These are phyloP conservation scores for Garrulus glandarius DNA, from an alignment of 2,797 vertebrate species.

Conservation along the genomic window DNA sequence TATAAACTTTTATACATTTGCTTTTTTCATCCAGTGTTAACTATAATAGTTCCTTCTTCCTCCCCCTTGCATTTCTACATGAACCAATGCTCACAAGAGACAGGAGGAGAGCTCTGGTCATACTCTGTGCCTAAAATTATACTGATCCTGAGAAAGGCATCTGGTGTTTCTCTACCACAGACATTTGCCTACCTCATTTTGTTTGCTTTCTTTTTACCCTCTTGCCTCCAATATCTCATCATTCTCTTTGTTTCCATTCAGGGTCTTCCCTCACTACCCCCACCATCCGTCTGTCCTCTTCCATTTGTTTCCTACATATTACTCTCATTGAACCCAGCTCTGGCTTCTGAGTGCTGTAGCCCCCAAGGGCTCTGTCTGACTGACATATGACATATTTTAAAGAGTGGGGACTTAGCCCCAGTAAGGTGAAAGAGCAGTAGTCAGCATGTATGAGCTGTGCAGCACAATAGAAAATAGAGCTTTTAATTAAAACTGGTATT, in stretches of 20 bases:
- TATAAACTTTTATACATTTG: background rate
- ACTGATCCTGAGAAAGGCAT: background rate
- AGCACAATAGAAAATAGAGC: constrained; percentile 10
- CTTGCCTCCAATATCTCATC: background rate
- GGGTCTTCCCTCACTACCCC: background rate
- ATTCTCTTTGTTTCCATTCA: background rate
- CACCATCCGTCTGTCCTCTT: background rate
- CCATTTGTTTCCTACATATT: background rate
- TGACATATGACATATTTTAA: constrained; percentile 3
- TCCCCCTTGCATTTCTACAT: background rate
- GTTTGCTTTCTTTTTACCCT: background rate
- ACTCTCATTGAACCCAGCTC: background rate
- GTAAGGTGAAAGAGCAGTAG: constrained; percentile 1
- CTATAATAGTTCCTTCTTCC: background rate
- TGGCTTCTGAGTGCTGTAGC: background rate
- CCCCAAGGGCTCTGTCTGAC: background rate
- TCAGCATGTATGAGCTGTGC: constrained; percentile 7
- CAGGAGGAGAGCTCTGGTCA: background rate
- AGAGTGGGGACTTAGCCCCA: background rate
- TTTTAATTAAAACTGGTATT: constrained; percentile 67
- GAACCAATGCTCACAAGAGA: background rate
- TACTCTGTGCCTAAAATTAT: background rate
- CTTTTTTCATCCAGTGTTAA: background rate
- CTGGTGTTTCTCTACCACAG: background rate
- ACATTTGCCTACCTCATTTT: background rate